phyloP scores from a whole-genome alignment of 2,113 vertebrate genomes.

The Leptodactylus fuscus region DNA sequence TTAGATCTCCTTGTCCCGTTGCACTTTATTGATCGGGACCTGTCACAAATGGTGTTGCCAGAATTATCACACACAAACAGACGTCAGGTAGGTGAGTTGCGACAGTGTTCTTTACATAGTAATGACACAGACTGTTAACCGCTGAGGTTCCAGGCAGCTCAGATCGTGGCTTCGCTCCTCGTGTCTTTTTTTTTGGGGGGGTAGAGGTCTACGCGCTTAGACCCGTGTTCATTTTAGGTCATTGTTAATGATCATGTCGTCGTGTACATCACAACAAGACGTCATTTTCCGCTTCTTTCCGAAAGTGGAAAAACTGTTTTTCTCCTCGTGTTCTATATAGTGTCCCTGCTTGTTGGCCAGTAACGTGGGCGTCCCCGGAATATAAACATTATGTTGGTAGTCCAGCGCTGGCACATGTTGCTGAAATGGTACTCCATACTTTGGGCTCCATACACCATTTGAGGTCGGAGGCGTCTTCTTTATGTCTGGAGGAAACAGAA shows the following conservation, averaged over 20 bases:
- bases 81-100: slow-evolving; percentile 29
- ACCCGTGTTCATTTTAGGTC: slow-evolving; percentile 73
- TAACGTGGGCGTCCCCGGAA: slow-evolving; percentile 85
- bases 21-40: slow-evolving; percentile 51
- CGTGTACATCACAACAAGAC: slow-evolving; percentile 79
- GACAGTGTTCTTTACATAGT: slow-evolving; percentile 42
- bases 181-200: too few relatives aligned
- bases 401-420: slow-evolving; percentile 78
- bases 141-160: slow-evolving; percentile 23
- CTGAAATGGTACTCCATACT: slow-evolving; percentile 76
- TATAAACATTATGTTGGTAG: slow-evolving; percentile 92
- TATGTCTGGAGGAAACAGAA: slow-evolving; percentile 74
- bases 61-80: slow-evolving; percentile 51
- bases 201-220: background rate
- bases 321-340: slow-evolving; percentile 80
- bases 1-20: slow-evolving; percentile 16
- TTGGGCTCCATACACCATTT: slow-evolving; percentile 82
- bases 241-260: slow-evolving; percentile 86
- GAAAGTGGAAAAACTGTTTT: slow-evolving; percentile 91
- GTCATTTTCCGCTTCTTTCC: slow-evolving; percentile 88
- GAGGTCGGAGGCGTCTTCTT: slow-evolving; percentile 78
- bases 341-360: slow-evolving; percentile 79
- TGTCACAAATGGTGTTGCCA: slow-evolving; percentile 43
- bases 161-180: background rate
- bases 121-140: slow-evolving; percentile 49